A percentile compares a stretch with the other conserved stretches of the same genome.
These are phyloP conservation scores for Amphipoea lucens DNA, from an alignment of 2,888 invertebrate genomes.

Conservation along the genomic window DNA sequence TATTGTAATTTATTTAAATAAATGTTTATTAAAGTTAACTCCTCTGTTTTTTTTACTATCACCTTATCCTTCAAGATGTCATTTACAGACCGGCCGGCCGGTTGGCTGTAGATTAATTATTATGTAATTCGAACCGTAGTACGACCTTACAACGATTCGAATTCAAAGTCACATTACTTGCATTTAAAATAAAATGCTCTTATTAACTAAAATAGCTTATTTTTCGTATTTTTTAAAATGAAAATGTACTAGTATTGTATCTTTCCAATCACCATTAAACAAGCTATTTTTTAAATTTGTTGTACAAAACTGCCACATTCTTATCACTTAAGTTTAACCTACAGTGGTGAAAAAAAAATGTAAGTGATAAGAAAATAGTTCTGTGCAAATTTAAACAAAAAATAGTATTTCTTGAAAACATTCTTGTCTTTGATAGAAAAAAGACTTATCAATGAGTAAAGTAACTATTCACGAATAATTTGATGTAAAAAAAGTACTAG, in stretches of 20 bases:
- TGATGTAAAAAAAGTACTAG: no score
- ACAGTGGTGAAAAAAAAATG: no score
- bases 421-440: no score
- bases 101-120: conserved; percentile 5
- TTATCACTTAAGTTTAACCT: conserved; percentile 2
- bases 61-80: conserved; percentile 24
- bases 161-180: conserved; percentile 14
- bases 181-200: conserved; percentile 22
- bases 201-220: not conserved
- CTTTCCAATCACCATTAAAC: conserved; percentile 13
- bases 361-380: conserved; percentile 12
- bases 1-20: conserved; percentile 16
- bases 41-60: conserved; percentile 4
- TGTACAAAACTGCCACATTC: conserved; percentile 19
- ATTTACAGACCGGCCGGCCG: conserved; percentile 23
- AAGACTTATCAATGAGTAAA: no score
- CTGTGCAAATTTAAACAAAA: no score
- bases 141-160: conserved; percentile 17
- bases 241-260: conserved; percentile 21
- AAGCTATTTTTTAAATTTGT: conserved; percentile 11
- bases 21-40: not conserved
- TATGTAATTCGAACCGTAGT: conserved; percentile 27
- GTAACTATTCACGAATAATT: no score
- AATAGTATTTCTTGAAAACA: no score
- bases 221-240: conserved; percentile 2